Base-by-base conservation (phyloP, 1,140 invertebrate species). In the Neotoxoptera formosana region DNA sequence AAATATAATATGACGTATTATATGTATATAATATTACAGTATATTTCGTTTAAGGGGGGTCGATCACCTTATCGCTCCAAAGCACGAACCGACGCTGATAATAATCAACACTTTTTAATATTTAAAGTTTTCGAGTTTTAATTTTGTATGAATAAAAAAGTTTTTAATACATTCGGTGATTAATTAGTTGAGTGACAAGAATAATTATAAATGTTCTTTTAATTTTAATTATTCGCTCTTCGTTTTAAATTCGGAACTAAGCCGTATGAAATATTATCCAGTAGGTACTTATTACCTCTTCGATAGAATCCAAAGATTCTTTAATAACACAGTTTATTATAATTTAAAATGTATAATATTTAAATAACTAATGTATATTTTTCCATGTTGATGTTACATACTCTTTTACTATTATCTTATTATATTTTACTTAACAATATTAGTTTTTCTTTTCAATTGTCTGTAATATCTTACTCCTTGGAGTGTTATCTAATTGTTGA, bases 71-170 rank as follows among this genome's bases (percentile, higher is more conserved):
- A 53, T 53, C 48, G 48, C 21, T 34, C 17, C 11, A 20, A 34
- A 45, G 36, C 84, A 45, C 45, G n/a, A 53, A 89, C 84, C 11
- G 7, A 48, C 86, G 17, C 87, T 34, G 87, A 89, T 89, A 53
- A 45, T 53, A 51, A 89, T 89, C 87, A 51, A 53, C 87, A 34
- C 34, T 89, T 89, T 89, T 89, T 89, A 51, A 89, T 89, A 53
- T 89, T 53, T 36, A 36, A 89, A 89, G 87, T 89, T 89, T 53
- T 89, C 53, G 48, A 53, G 87, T 89, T 89, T 89, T 89, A 23
- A 89, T 89, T 51, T 9, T 89, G 53, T 36, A 53, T 45, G 48
- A 36, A 45, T 36, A 53, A 20, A 89, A 89, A 89, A 89, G 48
- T 89, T 89, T 89, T 89, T 89, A 51, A 51, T 34, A 36, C 51